Percentiles rank a stretch among this genome's conserved stretches.
phyloP scores from a whole-genome alignment of 2,888 invertebrate genomes.

The Cephus sareptanus region DNA sequence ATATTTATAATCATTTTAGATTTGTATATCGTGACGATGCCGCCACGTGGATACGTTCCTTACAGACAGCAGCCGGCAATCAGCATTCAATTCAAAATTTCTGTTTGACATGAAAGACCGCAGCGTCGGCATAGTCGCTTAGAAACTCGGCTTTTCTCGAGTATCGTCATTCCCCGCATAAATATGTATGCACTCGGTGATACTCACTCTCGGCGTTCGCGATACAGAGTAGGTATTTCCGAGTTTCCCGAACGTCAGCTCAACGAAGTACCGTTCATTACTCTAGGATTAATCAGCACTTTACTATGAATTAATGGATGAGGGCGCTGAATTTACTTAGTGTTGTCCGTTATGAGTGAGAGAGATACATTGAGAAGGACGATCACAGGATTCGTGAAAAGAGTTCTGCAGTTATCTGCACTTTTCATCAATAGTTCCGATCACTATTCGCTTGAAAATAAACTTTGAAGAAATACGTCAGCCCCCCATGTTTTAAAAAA shows the following conservation, averaged over 20 bases:
- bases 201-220: neutral
- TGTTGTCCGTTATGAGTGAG: too few species aligned
- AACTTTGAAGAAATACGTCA: too few species aligned
- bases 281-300: slow-evolving; percentile 3
- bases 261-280: neutral
- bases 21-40: neutral
- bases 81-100: neutral
- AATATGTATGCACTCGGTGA: neutral
- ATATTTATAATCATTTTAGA: neutral
- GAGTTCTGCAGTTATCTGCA: too few species aligned
- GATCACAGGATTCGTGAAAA: too few species aligned
- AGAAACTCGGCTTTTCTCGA: neutral
- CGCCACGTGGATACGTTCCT: neutral
- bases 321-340: neutral
- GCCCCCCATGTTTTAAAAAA: too few species aligned
- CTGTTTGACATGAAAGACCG: neutral
- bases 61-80: neutral
- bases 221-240: neutral
- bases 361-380: too few species aligned
- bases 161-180: neutral
- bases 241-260: neutral
- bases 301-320: slow-evolving; percentile 8
- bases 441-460: too few species aligned
- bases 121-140: neutral
- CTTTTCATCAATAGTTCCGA: too few species aligned